phyloP scores from a whole-genome alignment of 2,113 vertebrate genomes.

The Anolis sagrei region DNA sequence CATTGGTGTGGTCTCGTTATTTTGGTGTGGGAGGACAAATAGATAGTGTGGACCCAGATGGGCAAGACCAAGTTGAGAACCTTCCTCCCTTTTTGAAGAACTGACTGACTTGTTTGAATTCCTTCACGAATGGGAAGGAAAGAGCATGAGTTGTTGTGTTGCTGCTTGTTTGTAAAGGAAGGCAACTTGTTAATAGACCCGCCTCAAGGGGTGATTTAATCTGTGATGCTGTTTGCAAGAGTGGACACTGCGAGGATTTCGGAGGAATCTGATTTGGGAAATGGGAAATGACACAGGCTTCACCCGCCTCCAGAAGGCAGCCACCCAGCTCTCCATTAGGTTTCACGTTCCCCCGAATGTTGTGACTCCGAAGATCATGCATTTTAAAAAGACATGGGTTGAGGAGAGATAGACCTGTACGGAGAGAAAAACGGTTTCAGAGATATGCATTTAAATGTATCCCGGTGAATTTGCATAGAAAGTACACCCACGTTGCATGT shows the following conservation, averaged over 20 bases:
- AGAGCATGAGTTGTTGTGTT: not conserved
- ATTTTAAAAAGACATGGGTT: not conserved
- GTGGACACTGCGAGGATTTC: not conserved
- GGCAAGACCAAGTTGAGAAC: too few relatives aligned
- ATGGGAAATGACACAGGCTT: not conserved
- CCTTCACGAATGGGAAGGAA: not conserved
- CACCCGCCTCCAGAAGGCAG: too few relatives aligned
- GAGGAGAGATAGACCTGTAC: not conserved
- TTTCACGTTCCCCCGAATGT: not conserved
- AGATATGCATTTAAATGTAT: not conserved
- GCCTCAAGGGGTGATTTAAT: too few relatives aligned
- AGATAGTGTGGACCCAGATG: too few relatives aligned
- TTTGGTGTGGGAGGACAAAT: too few relatives aligned
- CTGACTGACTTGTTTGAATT: too few relatives aligned
- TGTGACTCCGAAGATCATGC: not conserved
- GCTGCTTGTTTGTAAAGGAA: not conserved
- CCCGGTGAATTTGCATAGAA: not conserved
- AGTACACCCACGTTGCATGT: not conserved
- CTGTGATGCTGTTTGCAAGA: not conserved
- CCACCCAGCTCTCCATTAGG: not conserved
- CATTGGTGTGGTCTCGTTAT: too few relatives aligned
- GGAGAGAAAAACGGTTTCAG: not conserved
- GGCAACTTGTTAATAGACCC: too few relatives aligned
- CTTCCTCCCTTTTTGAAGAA: too few relatives aligned
- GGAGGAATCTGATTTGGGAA: not conserved